Base-by-base conservation (phyloP, 2,888 invertebrate species). In the Pyrrhosoma nymphula region DNA sequence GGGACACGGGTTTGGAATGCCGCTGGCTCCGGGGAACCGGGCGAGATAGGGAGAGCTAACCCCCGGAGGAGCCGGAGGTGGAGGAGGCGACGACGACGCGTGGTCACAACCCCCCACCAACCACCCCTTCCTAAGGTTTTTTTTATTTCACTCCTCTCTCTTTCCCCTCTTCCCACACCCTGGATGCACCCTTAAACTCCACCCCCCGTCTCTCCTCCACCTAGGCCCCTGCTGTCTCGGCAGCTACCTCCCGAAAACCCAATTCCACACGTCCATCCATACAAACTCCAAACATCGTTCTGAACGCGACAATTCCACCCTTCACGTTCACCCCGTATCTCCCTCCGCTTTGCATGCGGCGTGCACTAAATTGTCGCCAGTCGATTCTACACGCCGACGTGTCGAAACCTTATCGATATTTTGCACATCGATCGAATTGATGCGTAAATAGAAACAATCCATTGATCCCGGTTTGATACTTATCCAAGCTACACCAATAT, bases 1-100 rank as follows among this genome's bases (percentile, higher is more conserved):
- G 93, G 93, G 93, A 93, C 93, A 93, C 93, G 93, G 93, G 93
- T 93, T 75, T 93, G 93, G 93, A 93, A 93, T 93, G 93, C 93
- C 69, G 93, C 93, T 91, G 47, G 47, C 47, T 47, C 91, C 91
- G 47, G 47, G 47, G 47, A 47, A 47, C 47, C 47, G 91, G 91
- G 91, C 39, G 39, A 39, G 88, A 88, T 3, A 18, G 60, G 63
- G 56, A 63, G 47, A 8, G 47, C 47, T 47, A 47, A 2, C 47
- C 47, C 47, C 47, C 47, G 47, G 47, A 47, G 63, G 90, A 90
- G 90, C 55, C 63, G n/a, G n/a, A n/a, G n/a, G n/a, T 4, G 47
- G 47, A 47, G 47, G 4, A 47, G 47, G 47, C 91, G 91, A 35
- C 18, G 90, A 23, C 56, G 90, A 39, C 90, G 69, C 69, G n/a